Evolutionary conservation across 2,113 vertebrate genomes (phyloP).

Genomic region (Holacanthus passer): DNA sequence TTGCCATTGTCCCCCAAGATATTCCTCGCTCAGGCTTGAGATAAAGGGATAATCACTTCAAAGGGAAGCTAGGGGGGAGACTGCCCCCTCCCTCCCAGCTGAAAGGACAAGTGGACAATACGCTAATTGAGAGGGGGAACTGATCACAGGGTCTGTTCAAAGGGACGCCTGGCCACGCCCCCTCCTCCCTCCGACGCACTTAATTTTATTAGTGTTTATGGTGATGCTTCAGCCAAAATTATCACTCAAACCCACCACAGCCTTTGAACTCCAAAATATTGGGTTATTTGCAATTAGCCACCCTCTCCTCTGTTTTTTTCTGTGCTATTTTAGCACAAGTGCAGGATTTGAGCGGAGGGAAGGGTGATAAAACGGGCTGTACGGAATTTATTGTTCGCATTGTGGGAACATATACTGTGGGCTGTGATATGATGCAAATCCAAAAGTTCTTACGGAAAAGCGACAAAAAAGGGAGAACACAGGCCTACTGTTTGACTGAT

Average conservation of each 20-base stretch:
- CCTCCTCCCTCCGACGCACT: constrained; percentile 91
- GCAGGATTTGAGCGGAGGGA: constrained; percentile 59
- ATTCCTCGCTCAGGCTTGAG: constrained; percentile 95
- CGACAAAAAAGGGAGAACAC: constrained; percentile 1
- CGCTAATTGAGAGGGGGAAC: constrained; percentile 98
- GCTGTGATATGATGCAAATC: constrained; percentile 64
- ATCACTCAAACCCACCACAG: constrained; percentile 78
- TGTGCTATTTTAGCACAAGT: constrained; percentile 62
- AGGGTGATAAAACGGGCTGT: constrained; percentile 25
- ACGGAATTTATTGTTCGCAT: constrained; percentile 60
- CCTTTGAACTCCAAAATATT: constrained; percentile 83
- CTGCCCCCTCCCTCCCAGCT: constrained; percentile 96
- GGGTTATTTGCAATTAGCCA: constrained; percentile 81
- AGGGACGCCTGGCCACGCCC: constrained; percentile 88
- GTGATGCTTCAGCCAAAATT: constrained; percentile 84
- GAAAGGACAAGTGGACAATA: constrained; percentile 96
- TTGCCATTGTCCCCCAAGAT: constrained; percentile 92
- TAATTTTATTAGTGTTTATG: constrained; percentile 98
- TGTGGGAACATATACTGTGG: constrained; percentile 47
- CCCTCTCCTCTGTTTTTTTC: constrained; percentile 67
- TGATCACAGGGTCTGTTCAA: constrained; percentile 96
- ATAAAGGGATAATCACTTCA: constrained; percentile 99
- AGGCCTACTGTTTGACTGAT: constrained; percentile 49
- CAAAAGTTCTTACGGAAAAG: constrained; percentile 51
- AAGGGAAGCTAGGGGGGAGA: constrained; percentile 90